Base-by-base conservation (phyloP, 2,797 vertebrate genomes). In the Sphenopsis melanotis region DNA sequence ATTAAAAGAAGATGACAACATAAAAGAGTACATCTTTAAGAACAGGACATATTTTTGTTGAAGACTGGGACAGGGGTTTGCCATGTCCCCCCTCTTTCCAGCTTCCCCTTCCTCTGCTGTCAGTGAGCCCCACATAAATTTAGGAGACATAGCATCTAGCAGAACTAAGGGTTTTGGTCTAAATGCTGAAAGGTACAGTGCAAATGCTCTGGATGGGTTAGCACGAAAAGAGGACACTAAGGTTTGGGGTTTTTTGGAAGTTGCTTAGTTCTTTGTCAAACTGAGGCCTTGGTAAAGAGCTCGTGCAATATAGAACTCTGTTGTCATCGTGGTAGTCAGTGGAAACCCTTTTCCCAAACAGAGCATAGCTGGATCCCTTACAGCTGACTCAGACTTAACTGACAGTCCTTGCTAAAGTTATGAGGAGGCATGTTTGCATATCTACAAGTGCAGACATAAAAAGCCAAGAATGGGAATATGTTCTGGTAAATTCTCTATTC, bases 401-500 rank as follows among this genome's bases (percentile, higher is more conserved):
- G 37, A 9, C 15, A 70, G 22, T 16, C 65, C 70, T 44, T 57
- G 41, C 24, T 75, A 32, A 95, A 91, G 37, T 69, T 56, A 44
- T 30, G 32, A 82, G 66, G 52, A 69, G n/a, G 53, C 59, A 49
- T 32, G 24, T 71, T 74, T 84, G 50, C 55, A 89, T 55, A 72
- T 34, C 72, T 60, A 22, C 34, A 84, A 76, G 36, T 59, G 39
- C 56, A 70, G 30, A 47, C 37, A 36, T 27, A 74, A 87, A 91
- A 92, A 75, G 24, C 4, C 69, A 78, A 41, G 60, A 79, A n/a
- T 42, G 32, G 46, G 26, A 63, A 68, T 32, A 42, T 1, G 1
- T 89, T 94, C 84, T 91, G 53, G 36, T 89, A 79, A 94, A 90
- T 90, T 93, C 47, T 90, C 24, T 47, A 30, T 87, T 82, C 23